phyloP scores from a whole-genome alignment of 2,888 invertebrate genomes.

The Hesperia comma region DNA sequence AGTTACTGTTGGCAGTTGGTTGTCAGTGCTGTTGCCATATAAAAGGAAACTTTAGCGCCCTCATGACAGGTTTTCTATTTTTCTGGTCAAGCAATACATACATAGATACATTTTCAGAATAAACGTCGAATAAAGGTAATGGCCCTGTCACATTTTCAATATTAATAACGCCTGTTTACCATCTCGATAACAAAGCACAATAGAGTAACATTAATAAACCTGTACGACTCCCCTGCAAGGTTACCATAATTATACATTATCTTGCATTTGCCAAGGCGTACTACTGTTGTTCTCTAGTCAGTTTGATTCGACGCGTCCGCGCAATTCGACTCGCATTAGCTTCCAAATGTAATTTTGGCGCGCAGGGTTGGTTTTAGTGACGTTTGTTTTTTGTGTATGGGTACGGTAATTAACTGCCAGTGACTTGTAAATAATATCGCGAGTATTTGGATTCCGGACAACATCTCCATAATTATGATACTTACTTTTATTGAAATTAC shows the following conservation, averaged over 20 bases:
- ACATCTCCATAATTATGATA: too few relatives aligned
- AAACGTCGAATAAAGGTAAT: too few relatives aligned
- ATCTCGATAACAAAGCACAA: constrained; percentile 1
- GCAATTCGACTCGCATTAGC: constrained; percentile 10
- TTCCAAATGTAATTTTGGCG: background rate
- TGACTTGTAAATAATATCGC: background rate
- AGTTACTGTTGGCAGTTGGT: too few relatives aligned
- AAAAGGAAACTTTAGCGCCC: too few relatives aligned
- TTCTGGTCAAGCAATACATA: too few relatives aligned
- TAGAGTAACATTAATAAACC: background rate
- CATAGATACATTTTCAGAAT: too few relatives aligned
- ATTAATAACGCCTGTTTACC: constrained; percentile 1
- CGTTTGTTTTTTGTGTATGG: background rate
- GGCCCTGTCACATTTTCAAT: background rate
- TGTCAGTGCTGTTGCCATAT: too few relatives aligned
- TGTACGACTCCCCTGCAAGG: constrained; percentile 5
- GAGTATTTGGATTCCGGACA: too few relatives aligned
- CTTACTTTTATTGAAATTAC: too few relatives aligned
- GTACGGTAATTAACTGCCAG: constrained; percentile 2
- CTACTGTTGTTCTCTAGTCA: background rate
- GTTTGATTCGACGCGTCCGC: constrained; percentile 10
- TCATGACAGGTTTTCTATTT: too few relatives aligned
- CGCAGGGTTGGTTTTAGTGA: constrained; percentile 1
- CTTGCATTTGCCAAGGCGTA: background rate
- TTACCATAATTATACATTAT: constrained; percentile 5